Evolutionary conservation across 2,888 invertebrate genomes (phyloP).

Genomic region (Fragum whitleyi): DNA sequence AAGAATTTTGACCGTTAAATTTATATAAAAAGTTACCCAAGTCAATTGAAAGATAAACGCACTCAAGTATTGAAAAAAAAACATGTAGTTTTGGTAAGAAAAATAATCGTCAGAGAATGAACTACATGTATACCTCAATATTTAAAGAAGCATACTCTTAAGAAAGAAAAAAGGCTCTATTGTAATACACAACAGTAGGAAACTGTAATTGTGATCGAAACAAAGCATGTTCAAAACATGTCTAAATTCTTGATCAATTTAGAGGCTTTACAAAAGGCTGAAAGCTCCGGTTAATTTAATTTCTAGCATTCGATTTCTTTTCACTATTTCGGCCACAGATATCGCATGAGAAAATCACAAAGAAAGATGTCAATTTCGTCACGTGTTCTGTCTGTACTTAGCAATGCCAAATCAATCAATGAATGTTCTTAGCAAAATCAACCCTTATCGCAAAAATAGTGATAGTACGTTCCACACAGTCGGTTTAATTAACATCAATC

Average conservation of each 20-base stretch:
- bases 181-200: too few relatives aligned
- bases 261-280: not conserved
- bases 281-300: not conserved
- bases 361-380: slow-evolving; percentile 23
- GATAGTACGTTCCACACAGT: not conserved
- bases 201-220: not conserved
- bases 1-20: too few relatives aligned
- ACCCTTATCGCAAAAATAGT: not conserved
- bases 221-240: not conserved
- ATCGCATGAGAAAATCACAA: slow-evolving; percentile 16
- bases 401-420: slow-evolving; percentile 26
- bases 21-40: too few relatives aligned
- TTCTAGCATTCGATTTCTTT: not conserved
- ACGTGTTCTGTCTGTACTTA: slow-evolving; percentile 31
- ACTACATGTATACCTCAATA: too few relatives aligned
- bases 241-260: not conserved
- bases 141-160: too few relatives aligned
- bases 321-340: not conserved
- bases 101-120: too few relatives aligned
- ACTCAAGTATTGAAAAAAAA: too few relatives aligned
- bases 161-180: too few relatives aligned
- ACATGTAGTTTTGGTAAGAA: too few relatives aligned
- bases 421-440: not conserved
- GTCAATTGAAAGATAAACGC: too few relatives aligned
- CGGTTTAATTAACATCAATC: too few relatives aligned